A percentile compares a stretch with the other conserved stretches of the same genome.
phyloP scores from a whole-genome alignment of 2,797 vertebrate species.

The Sebastes trivittatus region DNA sequence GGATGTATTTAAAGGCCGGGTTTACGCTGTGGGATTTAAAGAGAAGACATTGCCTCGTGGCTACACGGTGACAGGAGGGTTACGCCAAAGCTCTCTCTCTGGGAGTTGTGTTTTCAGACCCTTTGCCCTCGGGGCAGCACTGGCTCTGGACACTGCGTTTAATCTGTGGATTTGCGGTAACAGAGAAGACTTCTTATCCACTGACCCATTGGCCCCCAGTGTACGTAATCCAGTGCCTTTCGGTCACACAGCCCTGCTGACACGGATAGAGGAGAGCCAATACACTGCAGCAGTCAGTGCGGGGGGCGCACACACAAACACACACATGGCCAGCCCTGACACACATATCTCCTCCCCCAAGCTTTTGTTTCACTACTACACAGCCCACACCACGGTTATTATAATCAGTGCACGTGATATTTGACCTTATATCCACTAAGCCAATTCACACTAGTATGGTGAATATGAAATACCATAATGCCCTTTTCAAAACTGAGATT shows the following conservation, averaged over 20 bases:
- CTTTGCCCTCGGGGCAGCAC: constrained; percentile 67
- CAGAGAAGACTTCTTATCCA: constrained; percentile 87
- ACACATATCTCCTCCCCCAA: constrained; percentile 67
- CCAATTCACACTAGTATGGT: constrained; percentile 25
- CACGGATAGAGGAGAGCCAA: constrained; percentile 55
- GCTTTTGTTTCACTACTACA: constrained; percentile 63
- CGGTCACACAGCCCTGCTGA: constrained; percentile 71
- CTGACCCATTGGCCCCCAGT: constrained; percentile 76
- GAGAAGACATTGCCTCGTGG: constrained; percentile 56
- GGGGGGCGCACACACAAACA: constrained; percentile 15
- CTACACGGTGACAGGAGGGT: constrained; percentile 66
- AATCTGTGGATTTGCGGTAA: constrained; percentile 87
- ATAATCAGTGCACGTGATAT: constrained; percentile 46
- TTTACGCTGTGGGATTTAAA: constrained; percentile 61
- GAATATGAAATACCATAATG: constrained; percentile 23
- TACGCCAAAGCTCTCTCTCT: constrained; percentile 75
- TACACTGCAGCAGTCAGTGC: constrained; percentile 48
- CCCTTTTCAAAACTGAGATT: neutral
- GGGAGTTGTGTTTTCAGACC: constrained; percentile 71
- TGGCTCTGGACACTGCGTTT: constrained; percentile 75
- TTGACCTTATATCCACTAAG: constrained; percentile 52
- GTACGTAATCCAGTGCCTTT: constrained; percentile 75
- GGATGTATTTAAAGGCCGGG: constrained; percentile 69
- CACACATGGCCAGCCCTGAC: constrained; percentile 47
- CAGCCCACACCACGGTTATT: constrained; percentile 23